Base-by-base conservation (phyloP, 2,888 invertebrate species). In the Anthrax anthrax region DNA sequence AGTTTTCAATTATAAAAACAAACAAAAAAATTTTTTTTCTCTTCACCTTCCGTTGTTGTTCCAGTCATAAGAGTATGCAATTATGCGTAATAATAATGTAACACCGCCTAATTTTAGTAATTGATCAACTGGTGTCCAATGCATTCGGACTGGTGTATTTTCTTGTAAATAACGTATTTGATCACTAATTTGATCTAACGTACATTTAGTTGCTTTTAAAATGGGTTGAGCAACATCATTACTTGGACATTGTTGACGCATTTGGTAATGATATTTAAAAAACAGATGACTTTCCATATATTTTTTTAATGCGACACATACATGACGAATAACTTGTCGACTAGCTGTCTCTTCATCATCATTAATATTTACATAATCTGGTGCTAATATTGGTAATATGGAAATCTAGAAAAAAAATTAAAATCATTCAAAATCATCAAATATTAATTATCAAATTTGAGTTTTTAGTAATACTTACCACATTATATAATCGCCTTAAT, bases 291-390 rank as follows among this genome's bases (percentile, higher is more conserved):
- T 87, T 62, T 95, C 91, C 64, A 92, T 78, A 58, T 96, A 96
- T 57, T 87, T 78, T 58, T 90, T 83, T 2, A 94, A 74, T 1
- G 94, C 88, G 9, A 86, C 84, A 58, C 88, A 88, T 0, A 92
- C 92, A 62, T 94, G 92, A 0, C 92, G 72, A 1, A 92, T 88
- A 45, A 90, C 83, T 70, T 95, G 94, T 1, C 91, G 69, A 18
- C 88, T 87, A 3, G 91, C 88, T 63, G 87, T 89, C 50, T 90
- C 84, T 63, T 88, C 85, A 62, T 95, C 95, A 57, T 95, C 92
- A 29, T 79, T 81, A 16, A 68, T 63, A 34, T 70, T 70, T 43
- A 84, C 83, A 44, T 84, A 81, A 16, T 81, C 77, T n/a, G 83
- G 81, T 43, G 80, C 71, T 44, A 86, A 64, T 52, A 96, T 86